Conservation (phyloP, 2,888 invertebrate genomes). For the Sthenelais limicola region DNA sequence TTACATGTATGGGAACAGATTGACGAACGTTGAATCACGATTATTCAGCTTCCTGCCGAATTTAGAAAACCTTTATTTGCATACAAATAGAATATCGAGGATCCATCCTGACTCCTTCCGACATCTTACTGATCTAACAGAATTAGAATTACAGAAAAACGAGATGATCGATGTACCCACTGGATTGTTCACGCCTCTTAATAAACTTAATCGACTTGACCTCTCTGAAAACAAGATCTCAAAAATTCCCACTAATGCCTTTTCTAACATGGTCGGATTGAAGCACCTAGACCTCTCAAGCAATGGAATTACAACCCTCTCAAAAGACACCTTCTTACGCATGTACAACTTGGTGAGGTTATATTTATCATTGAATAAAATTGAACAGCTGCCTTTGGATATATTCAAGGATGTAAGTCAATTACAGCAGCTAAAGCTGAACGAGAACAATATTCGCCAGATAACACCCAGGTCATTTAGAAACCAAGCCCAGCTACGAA, state of each 20-base stretch:
- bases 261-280: conserved; percentile 19
- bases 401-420: conserved; percentile 2
- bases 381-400: conserved; percentile 1
- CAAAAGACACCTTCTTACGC: conserved; percentile 8
- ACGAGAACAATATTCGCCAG: conserved; percentile 3
- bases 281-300: conserved; percentile 15
- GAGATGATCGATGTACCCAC: background rate
- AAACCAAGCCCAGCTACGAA: background rate
- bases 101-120: conserved; percentile 25
- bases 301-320: conserved; percentile 1
- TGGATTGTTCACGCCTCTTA: conserved; percentile 8
- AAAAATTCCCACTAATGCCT: background rate
- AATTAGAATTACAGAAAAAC: conserved; percentile 33
- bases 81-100: background rate
- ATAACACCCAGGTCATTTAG: background rate
- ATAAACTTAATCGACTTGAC: background rate
- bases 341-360: background rate
- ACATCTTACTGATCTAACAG: conserved; percentile 8
- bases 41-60: conserved; percentile 20
- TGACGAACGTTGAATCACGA: conserved; percentile 5
- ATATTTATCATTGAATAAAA: conserved; percentile 13
- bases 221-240: conserved; percentile 18
- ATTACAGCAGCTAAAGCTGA: conserved; percentile 8
- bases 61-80: conserved; percentile 19
- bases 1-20: conserved; percentile 28